These are phyloP conservation scores for Merluccius polli DNA, from an alignment of 2,797 vertebrate genomes.

Conservation along the genomic window DNA sequence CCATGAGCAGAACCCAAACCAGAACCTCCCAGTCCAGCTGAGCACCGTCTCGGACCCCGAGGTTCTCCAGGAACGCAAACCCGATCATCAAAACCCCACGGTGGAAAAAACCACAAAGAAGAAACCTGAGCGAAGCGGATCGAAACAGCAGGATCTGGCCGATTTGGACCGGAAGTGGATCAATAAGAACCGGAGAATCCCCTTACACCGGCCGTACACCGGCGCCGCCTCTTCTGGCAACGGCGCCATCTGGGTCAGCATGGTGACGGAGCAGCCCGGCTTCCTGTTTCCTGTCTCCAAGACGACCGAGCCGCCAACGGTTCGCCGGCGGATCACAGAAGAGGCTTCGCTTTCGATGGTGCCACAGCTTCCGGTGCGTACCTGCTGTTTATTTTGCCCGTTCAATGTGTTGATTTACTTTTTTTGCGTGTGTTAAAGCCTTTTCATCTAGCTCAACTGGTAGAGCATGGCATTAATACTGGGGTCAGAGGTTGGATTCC, in stretches of 20 bases:
- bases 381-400: neutral
- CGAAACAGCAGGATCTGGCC: conserved; percentile 2
- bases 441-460: too few species aligned
- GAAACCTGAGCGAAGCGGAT: conserved; percentile 8
- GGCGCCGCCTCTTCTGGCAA: conserved; percentile 48
- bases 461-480: too few species aligned
- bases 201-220: conserved; percentile 25
- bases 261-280: conserved; percentile 62
- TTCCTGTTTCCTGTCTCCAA: conserved; percentile 62
- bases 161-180: conserved; percentile 49
- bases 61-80: conserved; percentile 15
- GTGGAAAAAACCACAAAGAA: conserved; percentile 29
- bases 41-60: conserved; percentile 12
- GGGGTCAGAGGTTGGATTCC: too few species aligned
- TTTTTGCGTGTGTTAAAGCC: too few species aligned
- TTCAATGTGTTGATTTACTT: too few species aligned
- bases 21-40: conserved; percentile 25
- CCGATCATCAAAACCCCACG: conserved; percentile 29
- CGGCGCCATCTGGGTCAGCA: conserved; percentile 61
- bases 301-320: conserved; percentile 34
- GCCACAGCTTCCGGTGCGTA: neutral
- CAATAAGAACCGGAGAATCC: conserved; percentile 34
- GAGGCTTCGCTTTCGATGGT: conserved; percentile 62
- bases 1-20: conserved; percentile 11
- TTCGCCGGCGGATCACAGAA: conserved; percentile 62